Percentiles rank a stretch among this genome's conserved stretches.
Evolutionary conservation across 2,113 vertebrate genomes (phyloP).

Genomic region (Gulo gulo): DNA sequence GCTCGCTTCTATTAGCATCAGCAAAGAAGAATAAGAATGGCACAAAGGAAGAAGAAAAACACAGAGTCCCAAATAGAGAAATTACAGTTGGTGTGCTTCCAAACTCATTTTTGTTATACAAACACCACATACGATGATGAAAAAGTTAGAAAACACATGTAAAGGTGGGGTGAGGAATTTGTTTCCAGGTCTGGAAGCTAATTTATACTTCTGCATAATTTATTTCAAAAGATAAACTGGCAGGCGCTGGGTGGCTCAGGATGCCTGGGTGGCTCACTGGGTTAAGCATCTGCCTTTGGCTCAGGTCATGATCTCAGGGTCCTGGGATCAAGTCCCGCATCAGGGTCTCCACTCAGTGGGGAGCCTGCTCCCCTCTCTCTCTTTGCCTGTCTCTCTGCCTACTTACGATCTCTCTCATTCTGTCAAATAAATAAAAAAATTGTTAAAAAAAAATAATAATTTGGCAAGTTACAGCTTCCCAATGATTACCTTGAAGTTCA

Average conservation of each 20-base stretch:
- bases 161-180: neutral
- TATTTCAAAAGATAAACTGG: neutral
- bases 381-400: too few relatives aligned
- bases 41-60: neutral
- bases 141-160: neutral
- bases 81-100: neutral
- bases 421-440: too few relatives aligned
- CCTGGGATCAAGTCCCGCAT: too few relatives aligned
- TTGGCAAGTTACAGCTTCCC: neutral
- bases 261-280: too few relatives aligned
- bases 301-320: too few relatives aligned
- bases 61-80: constrained; percentile 3
- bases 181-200: neutral
- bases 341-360: too few relatives aligned
- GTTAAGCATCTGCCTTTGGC: too few relatives aligned
- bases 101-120: neutral
- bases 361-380: too few relatives aligned
- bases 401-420: too few relatives aligned
- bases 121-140: neutral
- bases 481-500: neutral
- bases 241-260: too few relatives aligned
- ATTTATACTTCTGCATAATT: neutral
- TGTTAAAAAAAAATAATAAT: too few relatives aligned
- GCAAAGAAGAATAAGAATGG: constrained; percentile 7
- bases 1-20: constrained; percentile 2